Evolutionary conservation across 2,888 invertebrate species (phyloP).

Genomic region (Osedax fenrisi): DNA sequence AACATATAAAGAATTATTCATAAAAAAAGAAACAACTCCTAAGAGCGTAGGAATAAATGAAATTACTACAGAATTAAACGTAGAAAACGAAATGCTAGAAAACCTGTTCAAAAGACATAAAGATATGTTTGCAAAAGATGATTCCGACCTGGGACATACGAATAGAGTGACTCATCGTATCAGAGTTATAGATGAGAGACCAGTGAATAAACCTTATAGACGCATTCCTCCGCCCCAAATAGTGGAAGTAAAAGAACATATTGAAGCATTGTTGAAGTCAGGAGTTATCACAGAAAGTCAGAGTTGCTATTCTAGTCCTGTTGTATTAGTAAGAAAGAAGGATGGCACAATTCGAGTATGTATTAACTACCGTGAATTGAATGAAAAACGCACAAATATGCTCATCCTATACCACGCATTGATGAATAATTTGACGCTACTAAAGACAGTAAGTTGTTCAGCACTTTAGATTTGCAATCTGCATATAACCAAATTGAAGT

Average conservation of each 20-base stretch:
- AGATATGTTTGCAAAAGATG: neutral
- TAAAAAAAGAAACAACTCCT: no score
- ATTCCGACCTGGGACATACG: neutral
- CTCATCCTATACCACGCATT: conserved; percentile 9
- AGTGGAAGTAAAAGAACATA: neutral
- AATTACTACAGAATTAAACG: no score
- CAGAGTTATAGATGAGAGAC: neutral
- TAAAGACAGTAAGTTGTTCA: conserved; percentile 30
- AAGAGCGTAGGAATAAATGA: no score
- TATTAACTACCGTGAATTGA: neutral
- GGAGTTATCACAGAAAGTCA: neutral
- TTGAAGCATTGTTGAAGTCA: neutral
- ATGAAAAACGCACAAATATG: neutral
- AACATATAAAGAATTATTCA: no score
- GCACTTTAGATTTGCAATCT: conserved; percentile 32
- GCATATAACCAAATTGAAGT: conserved; percentile 34
- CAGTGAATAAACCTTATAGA: neutral
- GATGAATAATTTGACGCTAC: conserved; percentile 31
- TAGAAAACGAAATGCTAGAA: no score
- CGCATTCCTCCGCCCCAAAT: neutral
- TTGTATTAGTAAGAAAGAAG: neutral
- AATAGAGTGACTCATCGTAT: no score
- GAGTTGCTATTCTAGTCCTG: neutral
- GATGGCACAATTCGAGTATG: neutral
- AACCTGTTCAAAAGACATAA: neutral